Base-by-base conservation (phyloP, 2,888 invertebrate species). In the Proisotoma minuta region DNA sequence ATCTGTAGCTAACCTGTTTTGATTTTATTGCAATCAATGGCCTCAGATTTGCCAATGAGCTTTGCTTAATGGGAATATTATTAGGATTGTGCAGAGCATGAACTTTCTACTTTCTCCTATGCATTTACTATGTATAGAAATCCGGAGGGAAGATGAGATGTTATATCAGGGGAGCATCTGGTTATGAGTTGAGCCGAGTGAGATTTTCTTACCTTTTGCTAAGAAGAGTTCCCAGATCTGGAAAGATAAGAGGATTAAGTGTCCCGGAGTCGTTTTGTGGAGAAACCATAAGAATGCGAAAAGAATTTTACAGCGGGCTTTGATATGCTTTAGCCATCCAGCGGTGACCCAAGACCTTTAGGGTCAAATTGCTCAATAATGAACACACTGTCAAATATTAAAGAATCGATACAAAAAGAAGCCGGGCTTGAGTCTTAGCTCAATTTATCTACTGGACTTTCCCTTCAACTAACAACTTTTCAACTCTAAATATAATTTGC, bases 161-260 rank as follows among this genome's bases (percentile, higher is more conserved):
- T n/a, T n/a, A n/a, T n/a, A n/a, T n/a, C n/a, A n/a, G n/a, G n/a
- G n/a, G n/a, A n/a, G n/a, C n/a, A n/a, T n/a, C 18, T 43, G 43
- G 43, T 4, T 18, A 43, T 15, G 8, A 34, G 43, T 15, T 43
- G 43, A 43, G 43, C 18, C 18, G 43, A 20, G 18, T 5, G 18
- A 43, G 5, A 43, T n/a, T 43, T 20, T 43, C 18, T 18, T 20
- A 43, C 20, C 43, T 34, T 34, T 34, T 34, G 8, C 34, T 15
- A 8, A 34, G 34, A 34, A 34, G 34, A 34, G 34, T 10, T 34
- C 43, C n/a, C 43, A 43, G 18, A 43, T 43, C 5, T 4, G 43
- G 10, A 43, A 43, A 43, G 43, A 52, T 34, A 54, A 54, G 53
- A 54, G 53, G 53, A 29, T 54, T 54, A 54, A 29, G 29, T 54